Conservation (phyloP, 2,113 vertebrate genomes). For the Melierax canorus region DNA sequence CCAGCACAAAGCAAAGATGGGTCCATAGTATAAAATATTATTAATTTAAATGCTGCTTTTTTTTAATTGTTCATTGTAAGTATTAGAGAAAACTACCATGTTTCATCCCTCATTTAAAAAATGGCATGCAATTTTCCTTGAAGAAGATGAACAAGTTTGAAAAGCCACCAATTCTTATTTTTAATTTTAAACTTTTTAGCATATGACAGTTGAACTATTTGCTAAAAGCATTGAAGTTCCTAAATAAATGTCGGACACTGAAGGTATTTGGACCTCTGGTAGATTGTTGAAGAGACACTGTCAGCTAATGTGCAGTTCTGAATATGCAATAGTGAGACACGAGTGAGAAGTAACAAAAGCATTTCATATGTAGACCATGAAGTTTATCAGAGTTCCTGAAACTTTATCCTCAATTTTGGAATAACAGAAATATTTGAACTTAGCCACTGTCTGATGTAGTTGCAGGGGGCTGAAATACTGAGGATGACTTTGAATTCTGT, state of each 20-base stretch:
- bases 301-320: conserved; percentile 40
- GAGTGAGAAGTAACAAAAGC: background rate
- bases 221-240: background rate
- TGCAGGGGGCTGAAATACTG: background rate
- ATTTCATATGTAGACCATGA: background rate
- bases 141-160: conserved; percentile 25
- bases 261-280: conserved; percentile 20
- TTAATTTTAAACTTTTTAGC: conserved; percentile 7
- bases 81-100: conserved; percentile 6
- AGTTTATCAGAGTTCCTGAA: conserved; percentile 13
- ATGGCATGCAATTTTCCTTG: conserved; percentile 29
- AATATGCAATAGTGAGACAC: conserved; percentile 1
- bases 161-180: conserved; percentile 9
- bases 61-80: conserved; percentile 37
- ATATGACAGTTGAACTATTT: conserved; percentile 17
- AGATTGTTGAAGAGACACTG: conserved; percentile 18
- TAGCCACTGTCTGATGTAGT: background rate
- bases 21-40: conserved; percentile 86
- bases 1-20: conserved; percentile 96
- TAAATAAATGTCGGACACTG: background rate
- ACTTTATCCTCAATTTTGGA: background rate
- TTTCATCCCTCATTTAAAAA: conserved; percentile 41
- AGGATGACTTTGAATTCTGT: background rate
- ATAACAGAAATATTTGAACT: background rate
- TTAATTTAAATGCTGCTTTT: conserved; percentile 54